These are phyloP conservation scores for Drosophila parthenogenetica DNA, from an alignment of 2,888 invertebrate species.

Conservation along the genomic window DNA sequence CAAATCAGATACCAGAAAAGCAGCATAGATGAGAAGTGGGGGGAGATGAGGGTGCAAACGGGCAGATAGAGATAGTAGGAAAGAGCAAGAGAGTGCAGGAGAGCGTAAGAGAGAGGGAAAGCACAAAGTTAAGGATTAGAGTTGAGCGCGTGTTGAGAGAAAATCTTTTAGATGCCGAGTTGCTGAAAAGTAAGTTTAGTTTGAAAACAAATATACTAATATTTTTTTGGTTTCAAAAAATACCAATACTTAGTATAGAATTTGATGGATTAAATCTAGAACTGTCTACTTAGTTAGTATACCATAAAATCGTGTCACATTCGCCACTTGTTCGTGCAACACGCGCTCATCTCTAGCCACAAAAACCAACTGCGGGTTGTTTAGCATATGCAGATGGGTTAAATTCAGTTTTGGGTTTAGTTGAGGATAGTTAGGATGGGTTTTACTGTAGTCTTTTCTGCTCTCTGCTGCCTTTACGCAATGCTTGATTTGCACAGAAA, in stretches of 20 bases:
- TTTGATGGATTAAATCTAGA: too few species aligned
- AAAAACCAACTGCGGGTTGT: slow-evolving; percentile 29
- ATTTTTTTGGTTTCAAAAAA: too few species aligned
- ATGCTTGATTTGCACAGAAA: slow-evolving; percentile 75
- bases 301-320: too few species aligned
- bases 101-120: background rate
- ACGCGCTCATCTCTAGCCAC: slow-evolving; percentile 13
- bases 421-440: slow-evolving; percentile 32
- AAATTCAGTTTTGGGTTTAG: slow-evolving; percentile 28
- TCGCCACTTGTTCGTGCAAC: background rate
- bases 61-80: background rate
- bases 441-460: background rate
- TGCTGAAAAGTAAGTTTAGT: too few species aligned
- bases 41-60: background rate
- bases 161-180: too few species aligned
- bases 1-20: slow-evolving; percentile 74
- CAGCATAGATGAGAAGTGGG: slow-evolving; percentile 4
- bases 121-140: background rate
- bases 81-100: background rate
- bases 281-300: too few species aligned
- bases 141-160: slow-evolving; percentile 17
- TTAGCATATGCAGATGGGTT: slow-evolving; percentile 76
- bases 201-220: too few species aligned
- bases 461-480: slow-evolving; percentile 62
- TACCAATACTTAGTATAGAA: too few species aligned